phyloP scores from a whole-genome alignment of 2,888 invertebrate species.

The Netelia fuscicornis region DNA sequence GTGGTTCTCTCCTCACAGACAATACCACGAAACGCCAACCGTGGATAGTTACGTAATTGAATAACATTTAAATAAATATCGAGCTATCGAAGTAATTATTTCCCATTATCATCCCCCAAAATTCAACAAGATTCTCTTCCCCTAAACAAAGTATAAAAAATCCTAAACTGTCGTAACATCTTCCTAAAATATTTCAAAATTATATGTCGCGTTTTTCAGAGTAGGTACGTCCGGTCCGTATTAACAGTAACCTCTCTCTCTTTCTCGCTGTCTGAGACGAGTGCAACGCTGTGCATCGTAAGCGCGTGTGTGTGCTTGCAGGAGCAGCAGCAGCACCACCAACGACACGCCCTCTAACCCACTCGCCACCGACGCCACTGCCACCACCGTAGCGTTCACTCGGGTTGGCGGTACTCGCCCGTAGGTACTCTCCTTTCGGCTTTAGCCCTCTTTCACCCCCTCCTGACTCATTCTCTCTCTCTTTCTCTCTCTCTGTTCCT shows the following conservation, averaged over 20 bases:
- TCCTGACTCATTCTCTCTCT: neutral
- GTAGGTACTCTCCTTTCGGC: conserved; percentile 67
- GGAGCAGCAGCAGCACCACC: conserved; percentile 60
- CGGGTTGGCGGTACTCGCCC: conserved; percentile 46
- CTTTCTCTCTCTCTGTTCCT: conserved; percentile 14
- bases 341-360: conserved; percentile 71
- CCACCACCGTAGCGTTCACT: conserved; percentile 51
- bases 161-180: too few species aligned
- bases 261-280: conserved; percentile 48
- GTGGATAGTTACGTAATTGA: too few species aligned
- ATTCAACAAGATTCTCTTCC: too few species aligned
- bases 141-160: too few species aligned
- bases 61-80: too few species aligned
- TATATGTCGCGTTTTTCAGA: neutral
- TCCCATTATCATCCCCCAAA: too few species aligned
- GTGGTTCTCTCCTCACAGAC: conserved; percentile 26
- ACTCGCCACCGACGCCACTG: conserved; percentile 66
- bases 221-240: neutral
- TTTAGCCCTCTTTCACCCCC: conserved; percentile 51
- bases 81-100: too few species aligned
- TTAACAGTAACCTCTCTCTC: neutral
- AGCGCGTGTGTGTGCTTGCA: conserved; percentile 8
- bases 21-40: neutral
- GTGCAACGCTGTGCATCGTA: conserved; percentile 38
- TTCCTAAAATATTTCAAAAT: too few species aligned